Conservation (phyloP, 2,888 invertebrate species). For the Cheilosia impressa region DNA sequence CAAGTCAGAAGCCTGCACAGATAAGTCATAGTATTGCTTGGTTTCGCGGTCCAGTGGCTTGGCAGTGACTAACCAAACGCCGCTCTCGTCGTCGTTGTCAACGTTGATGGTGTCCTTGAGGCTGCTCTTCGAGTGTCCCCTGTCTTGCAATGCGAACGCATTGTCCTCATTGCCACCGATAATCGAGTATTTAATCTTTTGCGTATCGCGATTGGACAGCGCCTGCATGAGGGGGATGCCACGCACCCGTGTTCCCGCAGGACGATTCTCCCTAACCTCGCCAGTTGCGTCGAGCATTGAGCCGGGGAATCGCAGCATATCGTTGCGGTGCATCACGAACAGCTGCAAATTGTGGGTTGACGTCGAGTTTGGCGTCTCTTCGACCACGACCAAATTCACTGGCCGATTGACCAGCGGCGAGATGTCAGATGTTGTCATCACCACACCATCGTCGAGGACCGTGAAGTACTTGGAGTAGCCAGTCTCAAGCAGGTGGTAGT, state of each 20-base stretch:
- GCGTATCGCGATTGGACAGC: conserved; percentile 85
- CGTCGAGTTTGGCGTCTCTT: conserved; percentile 91
- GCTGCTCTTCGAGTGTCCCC: conserved; percentile 78
- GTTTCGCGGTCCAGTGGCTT: conserved; percentile 91
- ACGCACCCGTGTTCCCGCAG: conserved; percentile 88
- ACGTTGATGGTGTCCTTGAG: conserved; percentile 78
- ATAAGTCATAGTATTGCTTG: conserved; percentile 88
- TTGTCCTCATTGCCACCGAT: conserved; percentile 90
- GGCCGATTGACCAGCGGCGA: conserved; percentile 92
- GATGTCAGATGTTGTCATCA: conserved; percentile 95
- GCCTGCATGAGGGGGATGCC: conserved; percentile 90
- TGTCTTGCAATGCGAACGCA: conserved; percentile 88
- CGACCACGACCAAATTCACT: conserved; percentile 91
- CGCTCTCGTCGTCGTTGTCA: conserved; percentile 85
- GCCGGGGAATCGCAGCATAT: conserved; percentile 91
- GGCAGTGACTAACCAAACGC: conserved; percentile 90
- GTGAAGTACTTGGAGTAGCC: conserved; percentile 94
- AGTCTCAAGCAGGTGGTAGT: conserved; percentile 89
- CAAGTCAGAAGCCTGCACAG: conserved; percentile 91
- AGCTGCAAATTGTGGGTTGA: conserved; percentile 92
- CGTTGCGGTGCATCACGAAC: conserved; percentile 92
- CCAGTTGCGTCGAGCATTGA: conserved; percentile 87
- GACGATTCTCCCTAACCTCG: conserved; percentile 90
- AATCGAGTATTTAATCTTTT: conserved; percentile 90
- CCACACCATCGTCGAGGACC: conserved; percentile 92